Conservation (phyloP, 2,797 vertebrate species). For the Gallirallus australis region DNA sequence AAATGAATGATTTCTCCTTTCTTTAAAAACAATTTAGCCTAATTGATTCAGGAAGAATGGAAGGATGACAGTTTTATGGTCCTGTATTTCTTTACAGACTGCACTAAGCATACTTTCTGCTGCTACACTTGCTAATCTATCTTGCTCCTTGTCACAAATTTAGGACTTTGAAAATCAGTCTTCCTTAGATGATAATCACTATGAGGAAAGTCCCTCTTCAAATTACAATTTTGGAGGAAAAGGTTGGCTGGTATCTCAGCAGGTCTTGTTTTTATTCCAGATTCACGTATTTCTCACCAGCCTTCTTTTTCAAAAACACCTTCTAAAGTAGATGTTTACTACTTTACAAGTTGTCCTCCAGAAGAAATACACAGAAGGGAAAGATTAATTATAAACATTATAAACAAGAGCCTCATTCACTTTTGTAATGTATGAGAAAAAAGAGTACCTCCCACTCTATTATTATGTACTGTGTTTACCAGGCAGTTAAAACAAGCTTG, state of each 20-base stretch:
- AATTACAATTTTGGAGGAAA: not conserved
- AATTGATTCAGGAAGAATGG: not conserved
- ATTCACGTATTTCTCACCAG: not conserved
- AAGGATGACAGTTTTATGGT: not conserved
- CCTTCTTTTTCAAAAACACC: not conserved
- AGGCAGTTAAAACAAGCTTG: not conserved
- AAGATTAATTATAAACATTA: not conserved
- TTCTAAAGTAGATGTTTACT: not conserved
- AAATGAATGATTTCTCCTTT: not conserved
- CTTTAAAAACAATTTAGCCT: not conserved
- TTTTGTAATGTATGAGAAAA: not conserved
- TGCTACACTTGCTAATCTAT: not conserved
- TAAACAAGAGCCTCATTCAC: not conserved
- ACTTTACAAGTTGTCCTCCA: not conserved
- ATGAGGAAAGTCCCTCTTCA: not conserved
- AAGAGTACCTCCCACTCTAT: not conserved
- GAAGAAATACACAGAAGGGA: not conserved
- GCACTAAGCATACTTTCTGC: not conserved
- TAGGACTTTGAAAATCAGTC: not conserved
- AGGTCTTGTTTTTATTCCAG: not conserved
- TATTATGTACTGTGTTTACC: not conserved
- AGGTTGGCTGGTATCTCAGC: not conserved
- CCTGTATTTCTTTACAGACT: not conserved
- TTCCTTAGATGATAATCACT: not conserved
- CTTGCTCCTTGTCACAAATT: not conserved